Base-by-base conservation (phyloP, 2,797 vertebrate genomes). In the Lutjanus argentimaculatus region DNA sequence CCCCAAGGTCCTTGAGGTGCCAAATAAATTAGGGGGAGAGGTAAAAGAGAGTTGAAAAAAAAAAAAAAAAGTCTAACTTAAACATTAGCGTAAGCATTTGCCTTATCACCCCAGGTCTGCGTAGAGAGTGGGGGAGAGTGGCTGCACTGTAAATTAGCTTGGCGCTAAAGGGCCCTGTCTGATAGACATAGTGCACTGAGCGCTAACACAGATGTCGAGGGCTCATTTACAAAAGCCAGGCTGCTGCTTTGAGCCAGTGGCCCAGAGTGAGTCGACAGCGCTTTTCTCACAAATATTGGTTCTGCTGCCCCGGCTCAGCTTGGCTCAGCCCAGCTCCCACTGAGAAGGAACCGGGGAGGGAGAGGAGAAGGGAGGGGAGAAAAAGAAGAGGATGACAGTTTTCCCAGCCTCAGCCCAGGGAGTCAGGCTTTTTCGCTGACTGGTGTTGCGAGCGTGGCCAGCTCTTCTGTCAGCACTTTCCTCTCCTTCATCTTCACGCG, bases 401-500 rank as follows among this genome's bases (percentile, higher is more conserved):
- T 94, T 94, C 91, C 92, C 87, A 93, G 93, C 91, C 89, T 92
- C 92, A 92, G 94, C 93, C 93, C 92, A 83, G 93, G 93, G 92
- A 94, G 94, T 95, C 94, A 95, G 91, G 86, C 86, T 83, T 93
- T 94, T 95, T 95, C 93, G 93, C 90, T 92, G 92, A 85, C 89
- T 86, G 94, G 91, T 94, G 95, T 97, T 94, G 93, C 77, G 75
- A 97, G 93, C 91, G 88, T 91, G 88, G 93, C 95, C 91, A 96
- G 97, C 88, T 96, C 96, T 97, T 98, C 97, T 91, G 95, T 89
- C 86, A 99, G 96, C 92, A 96, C 96, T 92, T 96, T 97, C 93
- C 95, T 96, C 94, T 98, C 97, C 95, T 96, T 97, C 96, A 98
- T 96, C 97, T 99, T 99, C 94, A 96, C 94, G 88, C 96, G 90